These are phyloP conservation scores for Orchestes rusci DNA, from an alignment of 2,888 invertebrate species.

Conservation along the genomic window DNA sequence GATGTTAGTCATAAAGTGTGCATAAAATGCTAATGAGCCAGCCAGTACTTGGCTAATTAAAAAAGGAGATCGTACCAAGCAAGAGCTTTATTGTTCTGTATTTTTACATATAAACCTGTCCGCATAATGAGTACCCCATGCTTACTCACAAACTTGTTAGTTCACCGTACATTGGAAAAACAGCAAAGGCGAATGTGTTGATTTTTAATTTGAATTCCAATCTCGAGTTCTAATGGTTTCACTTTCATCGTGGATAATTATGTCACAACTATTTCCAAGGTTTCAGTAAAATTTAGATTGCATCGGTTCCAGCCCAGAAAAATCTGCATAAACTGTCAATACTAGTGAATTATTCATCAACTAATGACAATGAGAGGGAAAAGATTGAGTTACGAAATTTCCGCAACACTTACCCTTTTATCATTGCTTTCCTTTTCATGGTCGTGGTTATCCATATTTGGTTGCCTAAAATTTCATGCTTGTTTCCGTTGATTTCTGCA, in stretches of 20 bases:
- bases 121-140: no score
- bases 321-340: slow-evolving; percentile 13
- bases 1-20: no score
- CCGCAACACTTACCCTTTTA: slow-evolving; percentile 33
- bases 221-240: slow-evolving; percentile 13
- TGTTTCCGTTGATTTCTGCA: slow-evolving; percentile 26
- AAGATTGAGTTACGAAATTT: no score
- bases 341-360: slow-evolving; percentile 3
- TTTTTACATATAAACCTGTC: no score
- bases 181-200: slow-evolving; percentile 14
- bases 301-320: slow-evolving; percentile 13
- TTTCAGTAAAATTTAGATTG: slow-evolving; percentile 14
- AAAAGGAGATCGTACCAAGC: no score
- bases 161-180: no score
- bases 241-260: slow-evolving; percentile 13
- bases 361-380: not conserved
- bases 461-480: slow-evolving; percentile 27
- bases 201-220: slow-evolving; percentile 19
- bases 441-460: slow-evolving; percentile 33
- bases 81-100: no score
- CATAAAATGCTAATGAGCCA: no score
- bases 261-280: slow-evolving; percentile 19
- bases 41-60: no score
- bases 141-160: no score
- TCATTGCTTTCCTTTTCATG: slow-evolving; percentile 31